These are phyloP conservation scores for Neoniphon sammara DNA, from an alignment of 2,797 vertebrate species.

Conservation along the genomic window DNA sequence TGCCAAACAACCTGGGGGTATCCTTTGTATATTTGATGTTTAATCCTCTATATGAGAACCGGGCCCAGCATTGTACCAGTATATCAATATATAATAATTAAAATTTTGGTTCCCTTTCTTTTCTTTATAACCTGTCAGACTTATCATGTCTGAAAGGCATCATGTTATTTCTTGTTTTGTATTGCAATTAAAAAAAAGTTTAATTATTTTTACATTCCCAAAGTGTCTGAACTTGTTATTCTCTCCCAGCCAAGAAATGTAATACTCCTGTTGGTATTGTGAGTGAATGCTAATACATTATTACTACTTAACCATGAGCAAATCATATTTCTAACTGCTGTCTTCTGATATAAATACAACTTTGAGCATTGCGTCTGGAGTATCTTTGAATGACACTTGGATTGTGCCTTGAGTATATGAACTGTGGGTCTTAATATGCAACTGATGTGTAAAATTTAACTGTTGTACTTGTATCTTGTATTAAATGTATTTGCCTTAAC, in stretches of 20 bases:
- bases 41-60: slow-evolving; percentile 12
- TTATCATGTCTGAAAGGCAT: neutral
- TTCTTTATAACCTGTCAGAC: neutral
- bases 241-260: neutral
- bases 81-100: slow-evolving; percentile 11
- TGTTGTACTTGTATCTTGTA: slow-evolving; percentile 29
- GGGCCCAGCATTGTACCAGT: slow-evolving; percentile 9
- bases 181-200: slow-evolving; percentile 5
- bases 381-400: slow-evolving; percentile 24
- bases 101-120: slow-evolving; percentile 22
- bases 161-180: slow-evolving; percentile 8
- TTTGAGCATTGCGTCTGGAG: slow-evolving; percentile 1
- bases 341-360: neutral
- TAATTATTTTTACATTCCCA: slow-evolving; percentile 57
- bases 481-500: slow-evolving; percentile 20
- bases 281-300: neutral
- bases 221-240: slow-evolving; percentile 24
- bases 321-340: neutral
- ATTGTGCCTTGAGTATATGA: slow-evolving; percentile 64
- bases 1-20: slow-evolving; percentile 13
- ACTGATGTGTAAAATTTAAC: slow-evolving; percentile 26
- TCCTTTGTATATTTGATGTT: slow-evolving; percentile 4
- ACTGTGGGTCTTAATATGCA: slow-evolving; percentile 52
- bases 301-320: neutral
- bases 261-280: neutral